These are phyloP conservation scores for Caenorhabditis sinica DNA, from an alignment of 2,888 invertebrate genomes.

Conservation along the genomic window DNA sequence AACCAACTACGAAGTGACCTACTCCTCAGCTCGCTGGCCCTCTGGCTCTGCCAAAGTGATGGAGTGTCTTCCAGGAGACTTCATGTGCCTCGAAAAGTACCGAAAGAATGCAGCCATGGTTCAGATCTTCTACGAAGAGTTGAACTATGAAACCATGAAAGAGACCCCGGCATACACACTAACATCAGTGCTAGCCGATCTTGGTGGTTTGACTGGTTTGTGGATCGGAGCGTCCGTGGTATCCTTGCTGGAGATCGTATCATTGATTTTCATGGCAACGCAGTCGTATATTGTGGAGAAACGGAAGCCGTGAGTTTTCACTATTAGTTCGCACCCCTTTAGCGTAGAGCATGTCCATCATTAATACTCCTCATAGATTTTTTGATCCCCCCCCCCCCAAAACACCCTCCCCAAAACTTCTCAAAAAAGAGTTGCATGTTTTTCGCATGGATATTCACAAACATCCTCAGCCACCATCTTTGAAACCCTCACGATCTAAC, in stretches of 20 bases:
- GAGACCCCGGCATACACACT: slow-evolving; percentile 82
- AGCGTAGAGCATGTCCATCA: slow-evolving; percentile 18
- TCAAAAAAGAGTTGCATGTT: slow-evolving; percentile 40
- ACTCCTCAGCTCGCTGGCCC: slow-evolving; percentile 83
- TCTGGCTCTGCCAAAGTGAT: slow-evolving; percentile 83
- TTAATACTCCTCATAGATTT: not conserved
- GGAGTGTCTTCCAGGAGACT: slow-evolving; percentile 82
- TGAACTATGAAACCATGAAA: slow-evolving; percentile 83
- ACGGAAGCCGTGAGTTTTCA: slow-evolving; percentile 65
- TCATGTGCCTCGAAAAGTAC: slow-evolving; percentile 82
- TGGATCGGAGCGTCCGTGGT: slow-evolving; percentile 83
- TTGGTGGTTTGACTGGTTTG: slow-evolving; percentile 82
- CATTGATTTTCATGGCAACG: slow-evolving; percentile 73
- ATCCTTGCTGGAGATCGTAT: slow-evolving; percentile 80
- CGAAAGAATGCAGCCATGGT: slow-evolving; percentile 83
- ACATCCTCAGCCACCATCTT: not conserved
- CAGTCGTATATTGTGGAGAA: slow-evolving; percentile 73
- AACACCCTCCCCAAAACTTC: not conserved
- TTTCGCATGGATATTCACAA: slow-evolving; percentile 26
- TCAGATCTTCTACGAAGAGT: slow-evolving; percentile 84
- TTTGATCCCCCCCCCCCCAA: not conserved
- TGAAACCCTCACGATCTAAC: no score
- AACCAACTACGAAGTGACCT: slow-evolving; percentile 83
- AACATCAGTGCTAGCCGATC: slow-evolving; percentile 80
- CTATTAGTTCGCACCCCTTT: not conserved